phyloP scores from a whole-genome alignment of 2,888 invertebrate species.

The Sarcophaga subvicina region DNA sequence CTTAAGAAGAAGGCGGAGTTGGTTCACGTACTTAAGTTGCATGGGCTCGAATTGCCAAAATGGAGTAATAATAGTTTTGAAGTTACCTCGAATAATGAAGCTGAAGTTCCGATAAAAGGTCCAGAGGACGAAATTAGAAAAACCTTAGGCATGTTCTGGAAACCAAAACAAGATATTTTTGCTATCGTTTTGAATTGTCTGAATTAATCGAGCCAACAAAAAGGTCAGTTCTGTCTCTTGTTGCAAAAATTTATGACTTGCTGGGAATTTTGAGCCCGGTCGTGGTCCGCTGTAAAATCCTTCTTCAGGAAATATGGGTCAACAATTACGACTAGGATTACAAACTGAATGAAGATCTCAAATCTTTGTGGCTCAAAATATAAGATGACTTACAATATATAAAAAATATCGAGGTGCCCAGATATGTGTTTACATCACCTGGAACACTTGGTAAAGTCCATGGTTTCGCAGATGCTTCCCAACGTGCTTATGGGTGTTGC shows the following conservation, averaged over 20 bases:
- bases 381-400: constrained; percentile 24
- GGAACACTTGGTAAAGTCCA: not conserved
- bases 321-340: constrained; percentile 57
- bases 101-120: constrained; percentile 18
- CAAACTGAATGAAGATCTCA: not conserved
- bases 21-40: not conserved
- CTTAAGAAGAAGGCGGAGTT: not conserved
- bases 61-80: not conserved
- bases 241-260: constrained; percentile 58
- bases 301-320: constrained; percentile 64
- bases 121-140: constrained; percentile 4
- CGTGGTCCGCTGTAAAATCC: constrained; percentile 61
- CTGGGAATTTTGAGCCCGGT: constrained; percentile 59
- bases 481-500: not conserved
- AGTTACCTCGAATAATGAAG: not conserved
- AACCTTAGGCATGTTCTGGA: constrained; percentile 12
- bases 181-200: constrained; percentile 20
- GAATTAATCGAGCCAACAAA: constrained; percentile 27
- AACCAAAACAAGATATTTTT: not conserved
- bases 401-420: constrained; percentile 32
- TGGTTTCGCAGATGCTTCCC: constrained; percentile 19
- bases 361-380: constrained; percentile 36
- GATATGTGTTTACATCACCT: constrained; percentile 8
- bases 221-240: constrained; percentile 25
- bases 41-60: not conserved